Base-by-base conservation (phyloP, 2,113 vertebrate genomes). In the Eretmochelys imbricata region DNA sequence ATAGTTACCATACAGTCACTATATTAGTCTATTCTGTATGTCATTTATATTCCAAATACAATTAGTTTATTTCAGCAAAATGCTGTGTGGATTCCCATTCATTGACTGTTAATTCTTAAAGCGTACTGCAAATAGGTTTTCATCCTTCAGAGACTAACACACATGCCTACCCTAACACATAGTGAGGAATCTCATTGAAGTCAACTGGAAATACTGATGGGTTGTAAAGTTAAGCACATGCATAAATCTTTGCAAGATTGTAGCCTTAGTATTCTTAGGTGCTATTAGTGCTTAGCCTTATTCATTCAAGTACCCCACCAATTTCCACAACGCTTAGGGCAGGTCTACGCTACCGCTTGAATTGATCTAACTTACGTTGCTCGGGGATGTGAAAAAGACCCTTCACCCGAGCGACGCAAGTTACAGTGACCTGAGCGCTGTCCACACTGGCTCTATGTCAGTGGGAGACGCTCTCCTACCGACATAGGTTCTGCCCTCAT, bases 1-100 rank as follows among this genome's bases (percentile, higher is more conserved):
- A 87, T 93, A 89, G 51, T n/a, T 89, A 8, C 2, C 0, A 0
- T 51, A 1, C 7, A 0, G 80, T 89, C 4, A 1, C 22, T 88
- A 2, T n/a, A 59, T 53, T 69, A 57, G 76, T 2, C 3, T 12
- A 29, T 10, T 29, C 5, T 3, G 65, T 14, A 31, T 75, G 35
- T 46, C n/a, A 16, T 19, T 35, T 72, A n/a, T 72, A 38, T 72
- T 72, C 65, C n/a, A 38, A 72, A 38, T n/a, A 72, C 65, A 38
- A 72, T n/a, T 82, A 38, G 31, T 87, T 54, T 46, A 69, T 84
- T 27, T 48, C 51, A 82, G 49, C 75, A 69, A 89, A 78, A 65
- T 55, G 29, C 9, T 5, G 24, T 9, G 50, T 49, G 14, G 35
- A 75, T 84, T 86, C 90, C 83, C 27, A 69, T 86, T 88, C 25